Percentiles rank a stretch among this genome's conserved stretches.
These are phyloP conservation scores for Luscinia luscinia DNA, from an alignment of 2,797 vertebrate genomes.

Conservation along the genomic window DNA sequence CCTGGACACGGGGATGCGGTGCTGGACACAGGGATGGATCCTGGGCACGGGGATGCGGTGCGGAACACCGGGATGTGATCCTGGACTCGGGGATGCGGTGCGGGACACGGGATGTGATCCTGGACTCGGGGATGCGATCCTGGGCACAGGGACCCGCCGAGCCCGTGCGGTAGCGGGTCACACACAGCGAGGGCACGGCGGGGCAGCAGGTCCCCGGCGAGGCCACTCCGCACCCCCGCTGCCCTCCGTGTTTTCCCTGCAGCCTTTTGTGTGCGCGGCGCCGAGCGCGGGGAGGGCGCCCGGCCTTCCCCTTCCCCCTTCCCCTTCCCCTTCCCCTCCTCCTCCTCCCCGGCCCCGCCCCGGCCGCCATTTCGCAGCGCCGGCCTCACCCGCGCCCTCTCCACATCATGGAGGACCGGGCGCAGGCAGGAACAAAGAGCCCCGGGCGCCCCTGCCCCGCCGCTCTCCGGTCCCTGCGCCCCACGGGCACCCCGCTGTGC, in stretches of 20 bases:
- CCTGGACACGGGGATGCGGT: too few relatives aligned
- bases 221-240: background rate
- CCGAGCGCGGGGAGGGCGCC: background rate
- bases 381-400: background rate
- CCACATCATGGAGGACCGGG: slow-evolving; percentile 63
- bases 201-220: background rate
- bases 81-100: too few relatives aligned
- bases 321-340: too few relatives aligned
- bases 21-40: too few relatives aligned
- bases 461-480: background rate
- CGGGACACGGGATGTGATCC: too few relatives aligned
- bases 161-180: background rate
- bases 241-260: slow-evolving; percentile 23
- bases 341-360: background rate
- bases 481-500: background rate
- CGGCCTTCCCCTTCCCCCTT: background rate
- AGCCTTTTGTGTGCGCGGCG: slow-evolving; percentile 8
- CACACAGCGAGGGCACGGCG: background rate
- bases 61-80: too few relatives aligned
- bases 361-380: slow-evolving; percentile 59
- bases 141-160: background rate
- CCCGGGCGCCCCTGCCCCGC: background rate
- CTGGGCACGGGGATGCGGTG: rapidly evolving
- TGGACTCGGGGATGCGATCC: too few relatives aligned
- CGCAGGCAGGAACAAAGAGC: slow-evolving; percentile 32